Evolutionary conservation across 1,140 invertebrate genomes (phyloP).

Genomic region (Drosophila hydei): DNA sequence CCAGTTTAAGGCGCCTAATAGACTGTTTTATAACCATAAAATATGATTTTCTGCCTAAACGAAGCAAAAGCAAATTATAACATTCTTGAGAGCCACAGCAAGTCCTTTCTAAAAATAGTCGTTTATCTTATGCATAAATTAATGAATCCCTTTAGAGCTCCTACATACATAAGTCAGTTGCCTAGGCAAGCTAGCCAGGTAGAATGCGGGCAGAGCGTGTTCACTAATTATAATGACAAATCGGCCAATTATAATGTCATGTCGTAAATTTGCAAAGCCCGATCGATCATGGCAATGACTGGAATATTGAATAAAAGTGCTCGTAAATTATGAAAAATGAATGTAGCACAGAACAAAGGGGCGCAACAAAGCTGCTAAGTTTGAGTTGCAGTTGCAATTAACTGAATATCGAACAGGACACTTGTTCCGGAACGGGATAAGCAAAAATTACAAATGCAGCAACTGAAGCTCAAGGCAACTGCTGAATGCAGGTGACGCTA

Average conservation of each 20-base stretch:
- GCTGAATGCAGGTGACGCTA: conserved; percentile 25
- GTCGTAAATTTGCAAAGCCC: conserved; percentile 70
- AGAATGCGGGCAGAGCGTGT: conserved; percentile 39
- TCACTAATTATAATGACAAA: conserved; percentile 79
- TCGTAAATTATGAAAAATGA: conserved; percentile 61
- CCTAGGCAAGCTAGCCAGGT: conserved; percentile 4
- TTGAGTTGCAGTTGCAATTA: conserved; percentile 4
- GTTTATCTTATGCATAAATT: conserved; percentile 61
- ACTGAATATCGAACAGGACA: conserved; percentile 39
- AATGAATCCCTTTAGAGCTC: conserved; percentile 23
- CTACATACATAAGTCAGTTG: conserved; percentile 8
- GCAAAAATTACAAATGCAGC: conserved; percentile 48
- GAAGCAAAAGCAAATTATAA: not conserved
- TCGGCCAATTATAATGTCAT: conserved; percentile 81
- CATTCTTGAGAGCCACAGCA: not conserved
- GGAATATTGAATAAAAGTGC: conserved; percentile 76
- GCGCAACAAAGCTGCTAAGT: not conserved
- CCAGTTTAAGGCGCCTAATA: not conserved
- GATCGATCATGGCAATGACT: conserved; percentile 66
- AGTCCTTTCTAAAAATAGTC: conserved; percentile 63
- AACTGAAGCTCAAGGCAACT: conserved; percentile 47
- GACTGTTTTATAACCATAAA: conserved; percentile 3
- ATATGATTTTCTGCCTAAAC: not conserved
- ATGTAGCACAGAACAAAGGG: conserved; percentile 36
- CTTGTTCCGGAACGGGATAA: conserved; percentile 31